A percentile compares a stretch with the other conserved stretches of the same genome.
These are phyloP conservation scores for Paradoxurus hermaphroditus DNA, from an alignment of 2,113 vertebrate genomes.

Conservation along the genomic window DNA sequence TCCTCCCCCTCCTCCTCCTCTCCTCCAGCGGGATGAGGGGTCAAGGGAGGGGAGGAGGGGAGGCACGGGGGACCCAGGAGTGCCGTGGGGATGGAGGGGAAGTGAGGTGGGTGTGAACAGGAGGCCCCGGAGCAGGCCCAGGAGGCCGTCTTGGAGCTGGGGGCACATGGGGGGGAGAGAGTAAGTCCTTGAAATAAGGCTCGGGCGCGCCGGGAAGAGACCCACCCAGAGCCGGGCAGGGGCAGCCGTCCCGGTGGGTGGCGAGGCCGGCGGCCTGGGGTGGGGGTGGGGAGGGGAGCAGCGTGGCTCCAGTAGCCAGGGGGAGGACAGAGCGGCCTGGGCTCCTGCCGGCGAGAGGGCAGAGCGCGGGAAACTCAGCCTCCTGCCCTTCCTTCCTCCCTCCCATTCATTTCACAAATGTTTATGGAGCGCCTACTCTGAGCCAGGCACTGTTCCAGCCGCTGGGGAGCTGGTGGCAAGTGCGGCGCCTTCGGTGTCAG, in stretches of 20 bases:
- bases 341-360: not conserved
- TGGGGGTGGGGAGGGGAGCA: not conserved
- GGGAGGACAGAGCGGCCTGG: not conserved
- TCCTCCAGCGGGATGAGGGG: not conserved
- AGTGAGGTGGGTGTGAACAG: not conserved
- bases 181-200: not conserved
- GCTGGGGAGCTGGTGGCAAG: not conserved
- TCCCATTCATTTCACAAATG: not conserved
- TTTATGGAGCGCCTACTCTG: not conserved
- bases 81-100: not conserved
- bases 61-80: not conserved
- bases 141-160: not conserved
- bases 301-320: rapidly evolving
- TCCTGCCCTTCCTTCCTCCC: not conserved
- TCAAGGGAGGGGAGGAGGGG: not conserved
- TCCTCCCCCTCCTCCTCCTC: no score
- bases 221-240: not conserved
- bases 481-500: not conserved
- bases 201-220: not conserved
- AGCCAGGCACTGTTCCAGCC: not conserved
- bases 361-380: not conserved
- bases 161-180: not conserved
- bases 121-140: not conserved
- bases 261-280: not conserved
- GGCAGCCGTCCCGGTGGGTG: not conserved